Evolutionary conservation across 2,797 vertebrate species (phyloP).

Genomic region (Enteromius unitaeniatus): DNA sequence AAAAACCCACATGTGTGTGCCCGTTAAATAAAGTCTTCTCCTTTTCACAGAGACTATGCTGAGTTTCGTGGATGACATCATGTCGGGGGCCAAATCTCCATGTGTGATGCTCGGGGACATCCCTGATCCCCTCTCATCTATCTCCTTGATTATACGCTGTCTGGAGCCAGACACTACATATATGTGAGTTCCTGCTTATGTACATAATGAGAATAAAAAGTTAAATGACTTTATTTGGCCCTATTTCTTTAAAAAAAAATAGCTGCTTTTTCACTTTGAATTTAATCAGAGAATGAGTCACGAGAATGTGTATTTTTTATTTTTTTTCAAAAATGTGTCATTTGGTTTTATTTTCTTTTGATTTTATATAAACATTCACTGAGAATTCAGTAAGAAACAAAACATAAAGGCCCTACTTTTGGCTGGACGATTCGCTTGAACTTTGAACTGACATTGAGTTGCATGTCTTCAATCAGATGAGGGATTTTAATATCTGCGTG

Average conservation of each 20-base stretch:
- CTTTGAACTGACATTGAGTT: slow-evolving; percentile 20
- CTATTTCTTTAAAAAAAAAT: background rate
- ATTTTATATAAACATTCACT: background rate
- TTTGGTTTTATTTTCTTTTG: background rate
- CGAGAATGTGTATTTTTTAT: no score
- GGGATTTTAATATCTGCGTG: slow-evolving; percentile 39
- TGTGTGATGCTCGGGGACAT: slow-evolving; percentile 96
- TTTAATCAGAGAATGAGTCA: background rate
- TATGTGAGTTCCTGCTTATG: slow-evolving; percentile 84
- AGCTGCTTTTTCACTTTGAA: background rate
- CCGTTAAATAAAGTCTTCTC: background rate
- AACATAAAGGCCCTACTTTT: slow-evolving; percentile 24
- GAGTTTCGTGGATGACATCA: slow-evolving; percentile 97
- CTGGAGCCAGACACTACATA: slow-evolving; percentile 94
- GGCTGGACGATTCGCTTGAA: slow-evolving; percentile 10
- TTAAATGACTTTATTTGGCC: background rate
- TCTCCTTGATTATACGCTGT: slow-evolving; percentile 94
- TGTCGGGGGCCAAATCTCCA: slow-evolving; percentile 96
- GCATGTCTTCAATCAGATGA: slow-evolving; percentile 27
- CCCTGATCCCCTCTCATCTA: slow-evolving; percentile 88
- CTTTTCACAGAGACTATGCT: slow-evolving; percentile 86
- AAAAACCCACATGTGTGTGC: background rate
- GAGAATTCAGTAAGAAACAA: background rate
- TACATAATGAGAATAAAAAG: background rate
- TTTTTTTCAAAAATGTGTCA: background rate